Base-by-base conservation (phyloP, 2,888 invertebrate genomes). In the Trachelus troglodyta region DNA sequence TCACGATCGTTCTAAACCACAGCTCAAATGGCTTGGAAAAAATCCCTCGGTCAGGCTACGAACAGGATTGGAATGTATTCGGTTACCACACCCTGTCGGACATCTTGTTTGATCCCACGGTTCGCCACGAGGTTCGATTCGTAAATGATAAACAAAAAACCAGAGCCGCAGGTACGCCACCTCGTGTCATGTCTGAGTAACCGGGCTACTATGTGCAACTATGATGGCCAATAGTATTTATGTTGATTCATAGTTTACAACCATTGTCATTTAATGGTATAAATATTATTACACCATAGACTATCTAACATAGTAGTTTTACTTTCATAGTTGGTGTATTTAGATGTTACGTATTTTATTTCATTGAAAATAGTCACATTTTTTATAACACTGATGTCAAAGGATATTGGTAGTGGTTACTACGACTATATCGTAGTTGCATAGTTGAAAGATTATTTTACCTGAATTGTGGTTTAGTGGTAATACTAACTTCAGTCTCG, bases 21-120 rank as follows among this genome's bases (percentile, higher is more conserved):
- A 56, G 34, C 40, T 68, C 69, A 69, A 30, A 71, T 34, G 77
- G 75, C 78, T 75, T 78, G 82, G 76, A 73, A 76, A 76, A 80
- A 79, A 85, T 80, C 78, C 80, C 81, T 78, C 76, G 81, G 69
- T 69, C 71, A 71, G 71, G 71, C 79, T 75, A 34, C 73, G 79
- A 78, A 74, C 82, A 80, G 82, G 80, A 83, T 83, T 81, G 79
- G 78, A 79, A 80, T 86, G 85, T 86, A 85, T 86, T 86, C 86
- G 86, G 86, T 86, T 86, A 86, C 86, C 84, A 84, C 83, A 78
- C 80, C 83, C 81, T 84, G 86, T 85, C 86, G 83, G 85, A 85
- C 83, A 86, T 83, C 84, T 83, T 86, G 86, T 86, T 86, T 86
- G 86, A 86, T 86, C 86, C 85, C 85, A 85, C 84, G 84, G 83